A percentile compares a stretch with the other conserved stretches of the same genome.
Conservation (phyloP, 2,797 vertebrate genomes). For the Pangasius macronema region DNA sequence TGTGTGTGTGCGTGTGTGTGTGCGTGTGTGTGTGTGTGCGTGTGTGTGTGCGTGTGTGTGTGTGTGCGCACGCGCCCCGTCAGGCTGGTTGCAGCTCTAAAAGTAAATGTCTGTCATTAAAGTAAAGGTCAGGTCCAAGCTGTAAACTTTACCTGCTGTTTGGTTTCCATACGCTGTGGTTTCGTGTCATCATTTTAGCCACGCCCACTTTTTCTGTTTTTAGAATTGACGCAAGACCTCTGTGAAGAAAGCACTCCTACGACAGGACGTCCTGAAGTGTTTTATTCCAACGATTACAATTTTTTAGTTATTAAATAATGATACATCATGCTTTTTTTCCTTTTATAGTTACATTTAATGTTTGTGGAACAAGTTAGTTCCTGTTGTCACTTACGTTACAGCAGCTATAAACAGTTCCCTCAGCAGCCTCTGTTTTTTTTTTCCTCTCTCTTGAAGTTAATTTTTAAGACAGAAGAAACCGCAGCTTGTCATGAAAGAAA, state of each 20-base stretch:
- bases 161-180: not conserved
- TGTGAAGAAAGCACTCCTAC: not conserved
- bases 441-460: too few relatives aligned
- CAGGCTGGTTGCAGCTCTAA: not conserved
- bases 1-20: conserved; percentile 8
- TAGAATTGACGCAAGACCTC: not conserved
- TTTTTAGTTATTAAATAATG: not conserved
- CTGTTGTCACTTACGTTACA: too few relatives aligned
- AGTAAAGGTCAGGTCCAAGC: not conserved
- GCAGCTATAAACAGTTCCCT: too few relatives aligned
- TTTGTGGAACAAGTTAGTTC: too few relatives aligned
- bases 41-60: too few relatives aligned
- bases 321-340: not conserved
- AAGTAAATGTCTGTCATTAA: conserved; percentile 10
- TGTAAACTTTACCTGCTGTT: not conserved
- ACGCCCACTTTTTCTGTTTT: not conserved
- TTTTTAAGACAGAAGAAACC: too few relatives aligned
- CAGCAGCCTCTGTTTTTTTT: too few relatives aligned
- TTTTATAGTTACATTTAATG: not conserved
- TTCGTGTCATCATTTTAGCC: not conserved
- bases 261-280: not conserved
- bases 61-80: too few relatives aligned
- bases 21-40: conserved; percentile 10
- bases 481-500: too few relatives aligned
- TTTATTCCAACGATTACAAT: not conserved